Conservation (phyloP, 2,797 vertebrate genomes). For the Poeciliopsis paucimaculata region DNA sequence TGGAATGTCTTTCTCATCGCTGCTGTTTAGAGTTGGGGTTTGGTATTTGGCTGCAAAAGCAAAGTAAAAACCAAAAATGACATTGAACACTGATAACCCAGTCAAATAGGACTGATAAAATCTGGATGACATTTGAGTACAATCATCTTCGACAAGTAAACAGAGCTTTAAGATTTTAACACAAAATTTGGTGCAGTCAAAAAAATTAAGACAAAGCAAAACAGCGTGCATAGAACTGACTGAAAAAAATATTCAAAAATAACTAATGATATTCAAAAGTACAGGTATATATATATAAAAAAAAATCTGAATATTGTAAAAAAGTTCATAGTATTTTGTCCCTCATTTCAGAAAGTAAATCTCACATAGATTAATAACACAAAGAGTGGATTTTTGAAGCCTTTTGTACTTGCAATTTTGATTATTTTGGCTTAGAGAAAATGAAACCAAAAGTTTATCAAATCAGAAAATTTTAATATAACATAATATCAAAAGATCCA, state of each 20-base stretch:
- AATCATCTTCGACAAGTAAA: rapidly evolving
- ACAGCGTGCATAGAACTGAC: not conserved
- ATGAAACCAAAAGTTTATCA: not conserved
- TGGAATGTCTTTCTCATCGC: rapidly evolving
- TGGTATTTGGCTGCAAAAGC: slow-evolving; percentile 65
- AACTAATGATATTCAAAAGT: not conserved
- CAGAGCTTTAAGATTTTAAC: rapidly evolving
- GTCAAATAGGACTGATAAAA: not conserved
- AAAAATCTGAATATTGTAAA: not conserved
- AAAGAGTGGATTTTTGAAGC: not conserved
- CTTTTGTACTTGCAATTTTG: not conserved
- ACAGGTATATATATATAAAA: not conserved
- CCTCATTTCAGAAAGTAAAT: not conserved
- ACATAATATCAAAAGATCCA: not conserved
- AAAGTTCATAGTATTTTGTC: not conserved
- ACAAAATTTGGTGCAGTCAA: not conserved
- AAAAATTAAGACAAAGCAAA: not conserved
- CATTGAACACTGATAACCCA: not conserved
- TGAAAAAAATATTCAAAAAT: not conserved
- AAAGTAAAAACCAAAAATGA: not conserved
- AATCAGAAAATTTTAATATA: not conserved
- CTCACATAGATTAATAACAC: not conserved
- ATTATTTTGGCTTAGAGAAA: not conserved
- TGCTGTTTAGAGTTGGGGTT: rapidly evolving
- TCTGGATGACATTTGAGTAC: not conserved